Evolutionary conservation across 2,888 invertebrate genomes (phyloP).

Genomic region (Mythimna ferrago): DNA sequence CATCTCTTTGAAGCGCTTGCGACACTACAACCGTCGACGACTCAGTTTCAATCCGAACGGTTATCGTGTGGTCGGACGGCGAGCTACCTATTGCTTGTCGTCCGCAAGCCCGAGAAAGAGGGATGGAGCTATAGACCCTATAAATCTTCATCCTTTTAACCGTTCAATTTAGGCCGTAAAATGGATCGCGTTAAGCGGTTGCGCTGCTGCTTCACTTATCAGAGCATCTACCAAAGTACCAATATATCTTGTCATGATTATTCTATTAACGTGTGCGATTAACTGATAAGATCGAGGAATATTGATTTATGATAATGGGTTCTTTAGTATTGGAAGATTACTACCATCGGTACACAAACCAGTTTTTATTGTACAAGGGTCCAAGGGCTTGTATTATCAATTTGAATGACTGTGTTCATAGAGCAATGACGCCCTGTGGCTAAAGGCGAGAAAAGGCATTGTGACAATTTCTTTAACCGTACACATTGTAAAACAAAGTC

Average conservation of each 20-base stretch:
- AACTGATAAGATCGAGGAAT: slow-evolving; percentile 75
- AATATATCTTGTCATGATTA: slow-evolving; percentile 74
- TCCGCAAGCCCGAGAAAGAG: too few species aligned
- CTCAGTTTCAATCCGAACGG: too few species aligned
- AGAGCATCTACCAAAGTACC: slow-evolving; percentile 55
- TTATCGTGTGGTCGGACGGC: too few species aligned
- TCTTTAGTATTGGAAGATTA: slow-evolving; percentile 55
- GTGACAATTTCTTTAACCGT: neutral
- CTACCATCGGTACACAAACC: slow-evolving; percentile 46
- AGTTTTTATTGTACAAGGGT: slow-evolving; percentile 48
- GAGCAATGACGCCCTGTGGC: neutral
- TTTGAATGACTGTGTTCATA: slow-evolving; percentile 18
- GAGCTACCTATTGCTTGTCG: too few species aligned
- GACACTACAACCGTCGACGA: too few species aligned
- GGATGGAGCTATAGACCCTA: too few species aligned
- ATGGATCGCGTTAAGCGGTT: too few species aligned
- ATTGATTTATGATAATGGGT: slow-evolving; percentile 73
- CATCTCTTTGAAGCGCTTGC: too few species aligned
- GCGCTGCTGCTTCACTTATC: slow-evolving; percentile 19
- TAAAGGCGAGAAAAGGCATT: neutral
- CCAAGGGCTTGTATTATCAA: slow-evolving; percentile 41
- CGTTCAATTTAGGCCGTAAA: too few species aligned
- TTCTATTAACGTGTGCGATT: slow-evolving; percentile 80
- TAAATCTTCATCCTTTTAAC: too few species aligned
- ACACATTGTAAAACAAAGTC: too few species aligned